Base-by-base conservation (phyloP, 2,797 vertebrate genomes). In the Decapterus maruadsi region DNA sequence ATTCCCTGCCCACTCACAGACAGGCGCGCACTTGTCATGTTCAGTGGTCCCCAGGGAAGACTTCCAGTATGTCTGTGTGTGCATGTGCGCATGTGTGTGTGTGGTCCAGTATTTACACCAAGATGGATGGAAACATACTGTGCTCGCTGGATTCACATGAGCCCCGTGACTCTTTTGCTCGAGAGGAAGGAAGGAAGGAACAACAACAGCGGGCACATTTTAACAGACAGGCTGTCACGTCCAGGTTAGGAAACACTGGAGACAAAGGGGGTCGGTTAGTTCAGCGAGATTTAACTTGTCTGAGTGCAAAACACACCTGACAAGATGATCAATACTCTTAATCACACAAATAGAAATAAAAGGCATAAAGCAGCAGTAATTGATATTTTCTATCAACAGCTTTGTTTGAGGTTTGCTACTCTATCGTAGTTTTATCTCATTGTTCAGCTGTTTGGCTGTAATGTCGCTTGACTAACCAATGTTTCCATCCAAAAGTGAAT, bases 1-100 rank as follows among this genome's bases (percentile, higher is more conserved):
- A 90, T 87, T 92, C 89, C 86, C 91, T 45, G 58, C 80, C 73
- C 84, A 90, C 86, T 92, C 87, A 45, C 78, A 73, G 66, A 69
- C 70, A 67, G 70, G 16, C 46, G 6, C 69, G 42, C 72, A 72
- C 72, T 78, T 81, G 77, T 87, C 66, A 60, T 82, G 78, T 75
- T 85, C 89, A 71, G 0, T 22, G 46, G 64, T 90, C 88, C 88
- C 87, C 46, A 38, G 88, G 80, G 90, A 69, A 61, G 40, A 48
- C 64, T 31, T 58, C 60, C 68, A 43, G 20, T 43, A 48, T 61
- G 34, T 40, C 0, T 81, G 17, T 46, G 48, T 63, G 46, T 71
- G 68, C 65, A 43, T 45, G 63, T 51, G 42, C 72, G 53, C 78
- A 53, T 48, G 29, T 69, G 59, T 62, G 26, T 38, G 7, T 66